Percentiles rank a stretch among this genome's conserved stretches.
These are phyloP conservation scores for Paramisgurnus dabryanus DNA, from an alignment of 2,113 vertebrate species.

Conservation along the genomic window DNA sequence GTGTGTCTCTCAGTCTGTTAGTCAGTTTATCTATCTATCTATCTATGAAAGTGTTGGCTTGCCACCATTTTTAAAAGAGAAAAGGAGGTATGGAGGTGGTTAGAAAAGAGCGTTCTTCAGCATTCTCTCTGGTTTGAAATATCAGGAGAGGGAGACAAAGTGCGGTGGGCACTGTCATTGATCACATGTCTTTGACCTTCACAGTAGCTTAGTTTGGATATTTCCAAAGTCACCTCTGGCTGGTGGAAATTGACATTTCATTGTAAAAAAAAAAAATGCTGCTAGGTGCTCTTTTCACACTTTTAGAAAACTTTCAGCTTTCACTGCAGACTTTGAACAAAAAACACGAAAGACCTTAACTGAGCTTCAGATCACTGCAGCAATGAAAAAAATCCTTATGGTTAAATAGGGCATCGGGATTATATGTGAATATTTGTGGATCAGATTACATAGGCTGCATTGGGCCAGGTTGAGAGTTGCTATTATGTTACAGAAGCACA, in stretches of 20 bases:
- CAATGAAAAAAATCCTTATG: constrained; percentile 17
- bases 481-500: constrained; percentile 40
- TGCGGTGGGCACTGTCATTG: constrained; percentile 47
- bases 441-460: constrained; percentile 41
- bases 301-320: not conserved
- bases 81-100: not conserved
- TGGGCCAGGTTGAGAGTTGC: constrained; percentile 32
- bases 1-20: no score
- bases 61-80: not conserved
- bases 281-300: constrained; percentile 17
- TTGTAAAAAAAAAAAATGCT: not conserved
- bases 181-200: constrained; percentile 50
- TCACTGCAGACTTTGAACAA: not conserved
- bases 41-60: not conserved
- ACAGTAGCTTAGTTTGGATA: constrained; percentile 49
- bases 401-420: constrained; percentile 39
- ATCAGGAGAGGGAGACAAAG: constrained; percentile 49
- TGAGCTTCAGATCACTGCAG: constrained; percentile 26
- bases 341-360: not conserved
- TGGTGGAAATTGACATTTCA: constrained; percentile 25
- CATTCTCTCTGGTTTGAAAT: constrained; percentile 54
- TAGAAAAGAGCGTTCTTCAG: constrained; percentile 40
- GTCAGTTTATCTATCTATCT: not conserved
- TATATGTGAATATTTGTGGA: constrained; percentile 46
- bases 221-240: constrained; percentile 48